Evolutionary conservation across 1,140 invertebrate genomes (phyloP).

Genomic region (Drosophila paulistorum): DNA sequence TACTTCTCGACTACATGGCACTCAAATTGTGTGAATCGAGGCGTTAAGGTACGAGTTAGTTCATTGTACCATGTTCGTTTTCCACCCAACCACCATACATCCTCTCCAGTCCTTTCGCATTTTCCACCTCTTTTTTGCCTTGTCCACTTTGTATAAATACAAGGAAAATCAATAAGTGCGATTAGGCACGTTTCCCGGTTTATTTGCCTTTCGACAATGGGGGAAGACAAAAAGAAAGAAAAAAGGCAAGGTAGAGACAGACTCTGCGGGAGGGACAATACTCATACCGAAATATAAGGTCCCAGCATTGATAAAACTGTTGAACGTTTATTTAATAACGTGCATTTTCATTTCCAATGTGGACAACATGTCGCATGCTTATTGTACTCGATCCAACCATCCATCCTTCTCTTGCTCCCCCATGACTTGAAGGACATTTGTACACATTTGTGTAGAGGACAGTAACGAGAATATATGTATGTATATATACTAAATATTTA

Average conservation of each 20-base stretch:
- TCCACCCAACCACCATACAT: neutral
- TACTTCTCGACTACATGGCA: constrained; percentile 68
- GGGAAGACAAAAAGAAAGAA: constrained; percentile 16
- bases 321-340: constrained; percentile 55
- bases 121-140: constrained; percentile 12
- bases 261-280: neutral
- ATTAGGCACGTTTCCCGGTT: constrained; percentile 78
- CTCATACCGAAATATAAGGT: neutral
- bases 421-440: constrained; percentile 22
- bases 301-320: constrained; percentile 30
- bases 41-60: constrained; percentile 81
- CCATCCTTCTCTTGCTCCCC: neutral
- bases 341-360: constrained; percentile 40
- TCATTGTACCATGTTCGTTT: constrained; percentile 71
- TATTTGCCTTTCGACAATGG: constrained; percentile 69
- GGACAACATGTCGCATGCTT: constrained; percentile 30
- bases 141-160: constrained; percentile 69
- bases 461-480: constrained; percentile 19
- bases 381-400: constrained; percentile 3
- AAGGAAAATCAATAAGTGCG: constrained; percentile 77
- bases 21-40: constrained; percentile 81
- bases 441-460: constrained; percentile 9
- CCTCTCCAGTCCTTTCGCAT: neutral
- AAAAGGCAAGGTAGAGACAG: neutral
- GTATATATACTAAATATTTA: constrained; percentile 50